A percentile compares a stretch with the other conserved stretches of the same genome.
Evolutionary conservation across 1,140 invertebrate species (phyloP).

Genomic region (Potamilus streckersoni): DNA sequence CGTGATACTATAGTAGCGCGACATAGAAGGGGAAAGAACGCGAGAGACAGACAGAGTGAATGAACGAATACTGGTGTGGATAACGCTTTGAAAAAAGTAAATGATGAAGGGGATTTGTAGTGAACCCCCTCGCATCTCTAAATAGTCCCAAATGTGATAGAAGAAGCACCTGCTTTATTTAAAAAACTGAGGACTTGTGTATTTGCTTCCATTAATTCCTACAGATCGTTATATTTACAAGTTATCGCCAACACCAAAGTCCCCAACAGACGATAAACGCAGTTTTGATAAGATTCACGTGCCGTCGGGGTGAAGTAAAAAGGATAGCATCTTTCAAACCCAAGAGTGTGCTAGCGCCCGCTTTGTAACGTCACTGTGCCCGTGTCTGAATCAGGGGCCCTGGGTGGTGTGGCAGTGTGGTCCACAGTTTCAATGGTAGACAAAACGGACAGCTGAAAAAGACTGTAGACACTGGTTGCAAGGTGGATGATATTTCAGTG

Average conservation of each 20-base stretch:
- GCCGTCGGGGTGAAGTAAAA: slow-evolving; percentile 28
- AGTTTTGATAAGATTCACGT: slow-evolving; percentile 11
- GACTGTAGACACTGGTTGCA: slow-evolving; percentile 17
- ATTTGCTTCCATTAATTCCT: slow-evolving; percentile 3
- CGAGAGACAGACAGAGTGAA: too few species aligned
- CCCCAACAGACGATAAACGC: not conserved
- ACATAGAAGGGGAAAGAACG: too few species aligned
- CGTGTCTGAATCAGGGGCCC: slow-evolving; percentile 7
- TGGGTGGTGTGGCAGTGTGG: slow-evolving; percentile 33
- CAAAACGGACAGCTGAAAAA: slow-evolving; percentile 24
- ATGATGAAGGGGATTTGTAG: too few species aligned
- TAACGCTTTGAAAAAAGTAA: too few species aligned
- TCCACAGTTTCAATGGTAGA: slow-evolving; percentile 23
- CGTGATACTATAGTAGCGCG: too few species aligned
- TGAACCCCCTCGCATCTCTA: too few species aligned
- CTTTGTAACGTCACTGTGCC: slow-evolving; percentile 29
- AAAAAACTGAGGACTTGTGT: not conserved
- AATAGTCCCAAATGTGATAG: not conserved
- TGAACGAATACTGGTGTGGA: too few species aligned
- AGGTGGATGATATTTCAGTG: slow-evolving; percentile 30
- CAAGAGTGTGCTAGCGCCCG: slow-evolving; percentile 12
- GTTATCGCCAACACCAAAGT: slow-evolving; percentile 2
- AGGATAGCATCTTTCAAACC: slow-evolving; percentile 17
- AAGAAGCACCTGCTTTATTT: slow-evolving; percentile 4
- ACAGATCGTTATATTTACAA: slow-evolving; percentile 14